These are phyloP conservation scores for Bungarus multicinctus DNA, from an alignment of 2,113 vertebrate genomes.

Conservation along the genomic window DNA sequence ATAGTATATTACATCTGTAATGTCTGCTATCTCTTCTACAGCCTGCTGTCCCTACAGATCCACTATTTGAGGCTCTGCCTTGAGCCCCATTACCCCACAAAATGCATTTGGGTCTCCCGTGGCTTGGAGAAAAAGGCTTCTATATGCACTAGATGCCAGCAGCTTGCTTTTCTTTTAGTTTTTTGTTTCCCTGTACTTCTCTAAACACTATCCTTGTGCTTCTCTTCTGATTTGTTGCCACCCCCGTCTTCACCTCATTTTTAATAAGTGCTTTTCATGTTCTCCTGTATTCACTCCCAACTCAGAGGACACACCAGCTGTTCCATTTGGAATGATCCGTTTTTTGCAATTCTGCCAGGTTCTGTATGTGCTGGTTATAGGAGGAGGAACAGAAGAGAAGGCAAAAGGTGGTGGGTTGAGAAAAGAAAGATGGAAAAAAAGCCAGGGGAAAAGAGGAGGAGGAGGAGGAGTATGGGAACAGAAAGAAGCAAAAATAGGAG, in stretches of 20 bases:
- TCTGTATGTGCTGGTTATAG: constrained; percentile 24
- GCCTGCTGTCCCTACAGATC: not conserved
- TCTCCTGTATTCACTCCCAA: constrained; percentile 13
- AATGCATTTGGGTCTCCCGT: not conserved
- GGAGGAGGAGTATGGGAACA: not conserved
- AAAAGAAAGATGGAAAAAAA: constrained; percentile 51
- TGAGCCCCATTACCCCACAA: not conserved
- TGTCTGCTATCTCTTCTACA: not conserved
- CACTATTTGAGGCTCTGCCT: not conserved
- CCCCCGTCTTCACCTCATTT: constrained; percentile 25
- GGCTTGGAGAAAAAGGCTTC: not conserved
- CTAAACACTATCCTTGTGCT: constrained; percentile 17
- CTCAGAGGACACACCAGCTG: constrained; percentile 35
- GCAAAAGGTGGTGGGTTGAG: constrained; percentile 37
- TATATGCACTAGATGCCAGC: not conserved
- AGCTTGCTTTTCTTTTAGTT: not conserved
- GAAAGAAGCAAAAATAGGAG: constrained; percentile 13
- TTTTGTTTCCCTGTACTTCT: constrained; percentile 6
- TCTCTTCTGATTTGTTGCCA: constrained; percentile 32
- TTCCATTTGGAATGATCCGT: constrained; percentile 43
- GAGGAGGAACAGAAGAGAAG: constrained; percentile 36
- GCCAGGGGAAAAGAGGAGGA: not conserved
- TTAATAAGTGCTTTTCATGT: constrained; percentile 39
- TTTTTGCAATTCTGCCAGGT: constrained; percentile 44
- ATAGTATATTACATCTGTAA: not conserved